Conservation (phyloP, 2,113 vertebrate species). For the Puma concolor region DNA sequence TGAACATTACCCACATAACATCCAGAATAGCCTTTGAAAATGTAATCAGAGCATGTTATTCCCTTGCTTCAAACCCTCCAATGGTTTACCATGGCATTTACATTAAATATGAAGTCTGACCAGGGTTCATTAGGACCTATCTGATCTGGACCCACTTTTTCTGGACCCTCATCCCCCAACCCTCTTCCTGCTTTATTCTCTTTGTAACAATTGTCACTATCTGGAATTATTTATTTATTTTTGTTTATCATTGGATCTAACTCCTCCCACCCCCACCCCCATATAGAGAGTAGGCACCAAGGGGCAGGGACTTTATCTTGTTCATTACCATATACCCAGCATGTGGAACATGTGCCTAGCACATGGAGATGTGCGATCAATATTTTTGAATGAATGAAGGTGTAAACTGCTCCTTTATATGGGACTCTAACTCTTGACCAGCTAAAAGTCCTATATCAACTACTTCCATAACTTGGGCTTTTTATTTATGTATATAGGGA, state of each 20-base stretch:
- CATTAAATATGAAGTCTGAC: not conserved
- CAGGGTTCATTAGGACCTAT: not conserved
- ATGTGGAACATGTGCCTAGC: not conserved
- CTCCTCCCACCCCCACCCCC: rapidly evolving
- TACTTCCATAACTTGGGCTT: not conserved
- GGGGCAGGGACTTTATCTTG: not conserved
- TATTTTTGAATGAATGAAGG: not conserved
- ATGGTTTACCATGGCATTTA: not conserved
- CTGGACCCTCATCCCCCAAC: not conserved
- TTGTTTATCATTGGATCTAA: not conserved
- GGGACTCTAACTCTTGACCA: not conserved
- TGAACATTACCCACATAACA: not conserved
- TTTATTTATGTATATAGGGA: not conserved
- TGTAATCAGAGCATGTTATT: not conserved
- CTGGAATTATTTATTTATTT: not conserved
- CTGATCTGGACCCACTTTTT: not conserved
- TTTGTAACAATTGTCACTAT: not conserved
- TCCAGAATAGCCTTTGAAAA: not conserved
- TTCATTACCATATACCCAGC: not conserved
- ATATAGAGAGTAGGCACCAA: not conserved
- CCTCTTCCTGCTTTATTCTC: not conserved
- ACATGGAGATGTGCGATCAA: not conserved
- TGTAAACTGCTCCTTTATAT: too few species aligned
- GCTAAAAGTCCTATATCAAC: not conserved
- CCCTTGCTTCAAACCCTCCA: not conserved